These are phyloP conservation scores for Oenanthe oenanthe DNA, from an alignment of 2,113 vertebrate genomes.

Conservation along the genomic window DNA sequence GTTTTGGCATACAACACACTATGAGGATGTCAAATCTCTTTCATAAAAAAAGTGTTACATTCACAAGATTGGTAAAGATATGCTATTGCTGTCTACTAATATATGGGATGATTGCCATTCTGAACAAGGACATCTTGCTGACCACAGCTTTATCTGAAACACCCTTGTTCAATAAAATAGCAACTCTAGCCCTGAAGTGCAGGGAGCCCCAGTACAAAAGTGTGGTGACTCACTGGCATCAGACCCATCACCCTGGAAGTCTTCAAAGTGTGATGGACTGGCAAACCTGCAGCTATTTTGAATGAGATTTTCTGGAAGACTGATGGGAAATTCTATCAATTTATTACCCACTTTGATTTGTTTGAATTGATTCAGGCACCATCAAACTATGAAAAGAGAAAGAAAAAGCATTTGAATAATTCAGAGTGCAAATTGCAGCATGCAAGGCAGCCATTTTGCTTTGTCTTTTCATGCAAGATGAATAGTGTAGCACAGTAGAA, in stretches of 20 bases:
- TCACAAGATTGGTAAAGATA: background rate
- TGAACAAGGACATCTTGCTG: background rate
- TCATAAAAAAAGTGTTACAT: background rate
- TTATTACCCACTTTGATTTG: conserved; percentile 40
- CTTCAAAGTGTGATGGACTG: background rate
- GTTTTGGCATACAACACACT: background rate
- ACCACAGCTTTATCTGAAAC: background rate
- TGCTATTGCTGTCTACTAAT: background rate
- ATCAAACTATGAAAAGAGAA: conserved; percentile 10
- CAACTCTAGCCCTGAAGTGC: background rate
- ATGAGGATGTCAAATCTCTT: background rate
- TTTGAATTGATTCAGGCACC: conserved; percentile 37
- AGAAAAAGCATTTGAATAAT: conserved; percentile 43
- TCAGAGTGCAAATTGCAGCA: conserved; percentile 21
- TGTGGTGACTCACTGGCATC: background rate
- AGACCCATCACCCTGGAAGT: background rate
- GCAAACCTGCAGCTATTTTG: conserved; percentile 29
- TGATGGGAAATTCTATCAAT: conserved; percentile 23
- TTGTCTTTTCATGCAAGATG: conserved; percentile 35
- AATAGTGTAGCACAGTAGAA: conserved; percentile 5
- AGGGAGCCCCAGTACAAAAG: background rate
- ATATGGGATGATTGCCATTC: background rate
- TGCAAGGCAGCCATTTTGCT: conserved; percentile 51
- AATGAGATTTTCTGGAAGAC: conserved; percentile 24
- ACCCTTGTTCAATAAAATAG: background rate